Percentiles rank a stretch among this genome's conserved stretches.
phyloP scores from a whole-genome alignment of 2,113 vertebrate species.

The Corythaeola cristata region DNA sequence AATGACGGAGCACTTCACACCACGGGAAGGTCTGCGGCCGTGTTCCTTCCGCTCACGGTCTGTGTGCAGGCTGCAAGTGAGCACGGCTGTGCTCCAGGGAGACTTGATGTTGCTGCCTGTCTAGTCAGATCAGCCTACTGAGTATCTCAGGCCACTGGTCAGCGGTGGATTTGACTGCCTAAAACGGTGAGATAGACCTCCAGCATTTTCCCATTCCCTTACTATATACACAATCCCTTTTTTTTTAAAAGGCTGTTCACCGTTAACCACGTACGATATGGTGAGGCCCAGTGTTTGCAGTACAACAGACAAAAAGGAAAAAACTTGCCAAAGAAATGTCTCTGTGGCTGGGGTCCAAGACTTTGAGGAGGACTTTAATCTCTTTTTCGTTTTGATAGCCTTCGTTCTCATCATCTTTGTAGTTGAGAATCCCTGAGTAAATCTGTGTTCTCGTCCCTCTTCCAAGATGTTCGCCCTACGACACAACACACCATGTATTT shows the following conservation, averaged over 20 bases:
- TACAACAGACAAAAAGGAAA: neutral
- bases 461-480: constrained; percentile 91
- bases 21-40: neutral
- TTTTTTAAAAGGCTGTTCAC: neutral
- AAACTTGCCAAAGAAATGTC: constrained; percentile 92
- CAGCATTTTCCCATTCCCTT: neutral
- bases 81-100: neutral
- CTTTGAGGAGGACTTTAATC: constrained; percentile 94
- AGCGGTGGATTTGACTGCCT: neutral
- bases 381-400: constrained; percentile 81
- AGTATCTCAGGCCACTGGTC: neutral
- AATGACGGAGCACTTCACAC: rapidly evolving
- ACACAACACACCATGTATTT: neutral
- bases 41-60: neutral
- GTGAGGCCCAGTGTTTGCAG: neutral
- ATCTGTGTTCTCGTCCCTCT: constrained; percentile 93
- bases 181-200: rapidly evolving
- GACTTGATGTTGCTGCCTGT: neutral
- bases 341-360: constrained; percentile 92
- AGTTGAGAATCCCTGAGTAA: constrained; percentile 85
- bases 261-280: rapidly evolving
- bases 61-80: neutral
- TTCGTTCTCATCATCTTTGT: constrained; percentile 83
- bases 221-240: neutral
- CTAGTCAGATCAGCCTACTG: neutral